A percentile compares a stretch with the other conserved stretches of the same genome.
Conservation (phyloP, 2,888 invertebrate genomes). For the Diarsia mendica region DNA sequence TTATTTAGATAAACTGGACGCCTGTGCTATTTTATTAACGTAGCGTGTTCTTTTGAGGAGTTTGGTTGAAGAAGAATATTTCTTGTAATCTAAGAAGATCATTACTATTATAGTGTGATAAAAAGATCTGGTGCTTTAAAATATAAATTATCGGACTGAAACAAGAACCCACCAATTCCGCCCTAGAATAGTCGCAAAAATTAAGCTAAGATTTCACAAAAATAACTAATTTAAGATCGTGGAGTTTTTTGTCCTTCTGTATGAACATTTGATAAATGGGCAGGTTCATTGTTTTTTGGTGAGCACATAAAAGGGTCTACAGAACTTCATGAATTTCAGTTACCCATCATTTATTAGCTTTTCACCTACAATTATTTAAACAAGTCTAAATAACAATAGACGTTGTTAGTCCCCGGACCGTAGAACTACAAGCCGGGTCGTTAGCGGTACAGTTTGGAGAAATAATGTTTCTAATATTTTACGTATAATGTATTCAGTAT, state of each 20-base stretch:
- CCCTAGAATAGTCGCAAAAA: background rate
- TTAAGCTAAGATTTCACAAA: too few species aligned
- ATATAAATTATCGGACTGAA: background rate
- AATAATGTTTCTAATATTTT: slow-evolving; percentile 44
- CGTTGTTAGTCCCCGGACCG: slow-evolving; percentile 14
- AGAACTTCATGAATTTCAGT: background rate
- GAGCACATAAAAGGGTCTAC: background rate
- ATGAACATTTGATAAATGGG: background rate
- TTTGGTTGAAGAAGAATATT: slow-evolving; percentile 8
- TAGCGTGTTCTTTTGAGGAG: slow-evolving; percentile 23
- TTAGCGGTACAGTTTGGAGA: slow-evolving; percentile 39
- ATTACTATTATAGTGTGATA: background rate
- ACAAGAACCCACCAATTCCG: background rate
- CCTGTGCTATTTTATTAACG: slow-evolving; percentile 39
- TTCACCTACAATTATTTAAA: slow-evolving; percentile 5
- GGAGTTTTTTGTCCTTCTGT: background rate
- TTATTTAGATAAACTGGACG: slow-evolving; percentile 59
- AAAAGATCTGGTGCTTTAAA: background rate
- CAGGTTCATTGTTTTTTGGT: background rate
- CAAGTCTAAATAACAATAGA: slow-evolving; percentile 28
- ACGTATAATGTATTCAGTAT: slow-evolving; percentile 20
- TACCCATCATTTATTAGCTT: background rate
- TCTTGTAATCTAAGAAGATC: background rate
- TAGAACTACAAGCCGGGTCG: slow-evolving; percentile 26
- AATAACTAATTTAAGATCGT: background rate